Evolutionary conservation across 64 coral and sea anemone species (phyloP).

Genomic region (Porites lutea): DNA sequence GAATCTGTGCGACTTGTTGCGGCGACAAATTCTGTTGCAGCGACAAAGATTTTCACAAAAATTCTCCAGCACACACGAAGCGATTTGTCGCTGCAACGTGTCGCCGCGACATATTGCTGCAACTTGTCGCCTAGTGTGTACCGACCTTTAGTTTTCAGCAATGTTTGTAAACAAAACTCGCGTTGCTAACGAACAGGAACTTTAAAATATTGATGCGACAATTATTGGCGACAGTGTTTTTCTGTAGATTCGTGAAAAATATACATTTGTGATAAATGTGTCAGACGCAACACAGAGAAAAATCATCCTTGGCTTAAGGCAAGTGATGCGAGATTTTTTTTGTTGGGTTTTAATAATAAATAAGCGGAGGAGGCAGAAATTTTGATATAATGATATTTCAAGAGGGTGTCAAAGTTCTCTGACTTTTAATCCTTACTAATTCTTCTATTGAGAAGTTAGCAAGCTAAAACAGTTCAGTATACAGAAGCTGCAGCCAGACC

Average conservation of each 20-base stretch:
- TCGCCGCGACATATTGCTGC: too few species aligned
- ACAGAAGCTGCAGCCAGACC: background rate
- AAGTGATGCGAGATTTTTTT: background rate
- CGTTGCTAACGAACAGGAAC: constrained; percentile 39
- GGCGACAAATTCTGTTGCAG: too few species aligned
- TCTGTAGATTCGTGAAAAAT: background rate
- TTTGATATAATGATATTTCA: background rate
- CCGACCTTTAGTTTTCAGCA: constrained; percentile 11
- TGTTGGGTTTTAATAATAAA: background rate
- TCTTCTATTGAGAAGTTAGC: too few species aligned
- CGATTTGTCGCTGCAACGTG: too few species aligned
- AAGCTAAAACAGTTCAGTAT: too few species aligned
- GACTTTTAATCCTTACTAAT: background rate
- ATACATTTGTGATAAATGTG: too few species aligned
- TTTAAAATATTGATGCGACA: constrained; percentile 22
- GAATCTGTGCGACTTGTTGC: too few species aligned
- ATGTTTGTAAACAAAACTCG: constrained; percentile 41
- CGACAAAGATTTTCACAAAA: too few species aligned
- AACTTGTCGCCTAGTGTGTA: too few species aligned
- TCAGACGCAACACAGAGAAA: background rate
- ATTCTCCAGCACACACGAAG: too few species aligned
- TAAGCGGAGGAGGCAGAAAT: background rate
- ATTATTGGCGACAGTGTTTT: background rate
- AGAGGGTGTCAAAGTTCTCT: background rate
- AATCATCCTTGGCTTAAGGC: background rate